Evolutionary conservation across 1,140 invertebrate genomes (phyloP), one percentile per base, ranked within the genome.

Genomic region (Euwallacea fornicatus): DNA sequence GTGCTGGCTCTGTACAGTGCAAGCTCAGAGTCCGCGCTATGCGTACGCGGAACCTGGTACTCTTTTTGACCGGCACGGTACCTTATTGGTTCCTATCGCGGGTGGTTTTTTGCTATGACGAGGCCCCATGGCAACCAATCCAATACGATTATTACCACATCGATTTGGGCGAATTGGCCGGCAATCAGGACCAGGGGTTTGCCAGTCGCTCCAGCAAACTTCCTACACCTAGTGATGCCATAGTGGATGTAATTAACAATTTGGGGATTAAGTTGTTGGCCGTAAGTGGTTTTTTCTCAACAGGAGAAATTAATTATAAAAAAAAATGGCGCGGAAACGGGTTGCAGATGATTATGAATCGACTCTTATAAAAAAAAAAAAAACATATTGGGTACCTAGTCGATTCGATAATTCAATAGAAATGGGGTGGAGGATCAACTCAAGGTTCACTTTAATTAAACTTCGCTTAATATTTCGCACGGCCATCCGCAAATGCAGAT

Each of bases 191-290:
- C 50, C 54, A 42, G 47, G 72, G 58, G n/a, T 50, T 42, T 60
- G 61, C 4, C 42, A n/a, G 33, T 7, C 41, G 11, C 11, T 33
- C 15, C 13, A 60, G 9, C 33, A 69, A 64, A 42, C n/a, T 67
- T 1, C 62, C 66, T 16, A 13, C 58, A 7, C 67, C 71, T 9
- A 58, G 53, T 43, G 87, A 91, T 66, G 83, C 89, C 47, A 92
- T 93, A 89, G 88, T 90, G 11, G 91, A 93, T 76, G 84, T 90
- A n/a, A 88, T 90, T 15, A 93, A 93, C 76, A 85, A 87, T 77
- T 85, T 93, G 33, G 90, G 90, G 65, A 82, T 91, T 61, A 88
- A 86, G 76, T 85, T 92, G 66, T 83, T 93, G 0, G 85, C 88
- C 66, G 88, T 89, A 81, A 87, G 88, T n/a, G n/a, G n/a, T 73